Evolutionary conservation across 2,888 invertebrate genomes (phyloP).

Genomic region (Ommatoiulus sabulosus): DNA sequence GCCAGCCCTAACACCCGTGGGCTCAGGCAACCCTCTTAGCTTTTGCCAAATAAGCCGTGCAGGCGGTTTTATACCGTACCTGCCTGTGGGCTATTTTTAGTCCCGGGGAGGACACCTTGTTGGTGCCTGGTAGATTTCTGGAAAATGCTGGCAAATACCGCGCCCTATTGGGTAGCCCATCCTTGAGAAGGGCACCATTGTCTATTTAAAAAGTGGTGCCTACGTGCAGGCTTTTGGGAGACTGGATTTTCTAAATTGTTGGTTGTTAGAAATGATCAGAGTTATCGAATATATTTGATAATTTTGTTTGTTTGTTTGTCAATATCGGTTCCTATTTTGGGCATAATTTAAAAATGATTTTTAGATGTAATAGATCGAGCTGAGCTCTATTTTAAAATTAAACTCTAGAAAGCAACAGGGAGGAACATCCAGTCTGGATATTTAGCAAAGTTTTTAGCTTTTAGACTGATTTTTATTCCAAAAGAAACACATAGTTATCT

Average conservation of each 20-base stretch:
- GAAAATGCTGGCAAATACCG: not conserved
- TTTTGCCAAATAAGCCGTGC: slow-evolving; percentile 5
- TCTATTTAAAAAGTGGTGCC: not conserved
- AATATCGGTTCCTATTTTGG: too few relatives aligned
- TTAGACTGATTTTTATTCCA: too few relatives aligned
- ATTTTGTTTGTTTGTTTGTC: too few relatives aligned
- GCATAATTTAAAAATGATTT: not conserved
- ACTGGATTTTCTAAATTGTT: not conserved
- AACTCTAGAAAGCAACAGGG: too few relatives aligned
- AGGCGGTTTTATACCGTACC: not conserved
- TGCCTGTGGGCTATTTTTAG: not conserved
- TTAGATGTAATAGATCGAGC: not conserved
- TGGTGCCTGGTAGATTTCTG: slow-evolving; percentile 11
- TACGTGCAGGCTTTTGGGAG: not conserved
- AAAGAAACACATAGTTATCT: too few relatives aligned
- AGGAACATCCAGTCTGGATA: too few relatives aligned
- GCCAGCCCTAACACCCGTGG: not conserved
- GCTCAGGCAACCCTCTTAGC: not conserved
- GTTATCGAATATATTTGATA: not conserved
- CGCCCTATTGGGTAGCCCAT: slow-evolving; percentile 7
- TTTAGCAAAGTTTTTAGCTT: too few relatives aligned
- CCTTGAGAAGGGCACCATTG: not conserved
- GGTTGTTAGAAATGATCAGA: not conserved
- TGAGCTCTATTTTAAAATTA: too few relatives aligned
- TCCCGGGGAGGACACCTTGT: not conserved